Evolutionary conservation across 2,888 invertebrate species (phyloP), one percentile per base, ranked within the genome.

Genomic region (Chaitophorus viminalis): DNA sequence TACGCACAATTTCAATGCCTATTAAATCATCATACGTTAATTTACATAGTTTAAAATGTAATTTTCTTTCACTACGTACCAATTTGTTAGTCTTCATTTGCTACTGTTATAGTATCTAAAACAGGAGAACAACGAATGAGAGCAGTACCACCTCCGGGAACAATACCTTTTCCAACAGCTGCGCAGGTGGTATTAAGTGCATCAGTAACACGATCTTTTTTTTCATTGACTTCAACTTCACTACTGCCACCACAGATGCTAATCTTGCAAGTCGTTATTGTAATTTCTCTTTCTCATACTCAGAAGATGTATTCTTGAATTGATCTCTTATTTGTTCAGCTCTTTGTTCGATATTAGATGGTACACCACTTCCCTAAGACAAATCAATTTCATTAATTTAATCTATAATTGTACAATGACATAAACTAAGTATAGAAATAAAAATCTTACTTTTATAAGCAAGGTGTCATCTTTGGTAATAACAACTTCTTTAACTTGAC

Each of bases 161-260:
- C 98, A 91, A 98, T 98, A 89, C 98, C 98, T 92, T 99, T 98
- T 91, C 98, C 98, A 86, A 99, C 96, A 52, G 98, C 98, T 82
- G 98, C 98, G 60, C 97, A 93, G 0, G 98, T 99, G 1, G 98
- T 98, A 91, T 97, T 97, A 46, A 99, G 92, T 0, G 98, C 98
- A 92, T 98, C 98, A 91, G 96, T 97, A 3, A 98, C 98, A 89
- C 98, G 94, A 91, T 98, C 98, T 91, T 98, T 99, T 93, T 98
- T 98, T 92, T 98, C 98, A 91, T 97, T 98, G 0, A 98, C 98
- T 92, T 98, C 98, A 17, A 98, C 92, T 91, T 96, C 96, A 91
- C 95, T 96, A 89, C 97, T 96, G 72, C 98, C 98, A 89, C 98
- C 98, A 89, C 98, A n/a, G 96, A 96, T 25, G 98, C 95, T 78